phyloP scores from a whole-genome alignment of 2,888 invertebrate species.

The Mimas tiliae region DNA sequence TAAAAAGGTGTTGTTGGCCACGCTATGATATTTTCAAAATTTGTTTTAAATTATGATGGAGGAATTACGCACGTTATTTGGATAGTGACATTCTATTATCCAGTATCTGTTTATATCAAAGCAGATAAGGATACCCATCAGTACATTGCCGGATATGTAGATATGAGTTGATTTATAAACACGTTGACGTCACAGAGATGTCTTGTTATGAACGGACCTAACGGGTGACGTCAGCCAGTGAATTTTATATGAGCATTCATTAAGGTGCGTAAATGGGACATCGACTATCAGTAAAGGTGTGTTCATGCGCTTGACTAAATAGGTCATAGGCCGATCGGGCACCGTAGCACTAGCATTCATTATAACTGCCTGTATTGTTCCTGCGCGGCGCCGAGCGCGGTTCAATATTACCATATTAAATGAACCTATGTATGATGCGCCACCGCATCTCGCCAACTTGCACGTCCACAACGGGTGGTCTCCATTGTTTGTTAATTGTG shows the following conservation, averaged over 20 bases:
- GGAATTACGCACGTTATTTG: too few species aligned
- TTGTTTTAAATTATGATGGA: too few species aligned
- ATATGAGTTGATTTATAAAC: not conserved
- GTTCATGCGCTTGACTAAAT: slow-evolving; percentile 54
- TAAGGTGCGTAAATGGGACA: slow-evolving; percentile 64
- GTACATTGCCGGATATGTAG: not conserved
- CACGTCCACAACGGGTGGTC: slow-evolving; percentile 41
- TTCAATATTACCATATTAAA: slow-evolving; percentile 55
- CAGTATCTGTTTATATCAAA: not conserved
- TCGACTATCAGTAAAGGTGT: slow-evolving; percentile 56
- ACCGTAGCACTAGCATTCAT: slow-evolving; percentile 61
- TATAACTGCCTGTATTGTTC: slow-evolving; percentile 54
- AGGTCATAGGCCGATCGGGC: slow-evolving; percentile 65
- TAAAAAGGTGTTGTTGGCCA: too few species aligned
- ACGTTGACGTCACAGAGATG: not conserved
- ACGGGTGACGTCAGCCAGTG: slow-evolving; percentile 35
- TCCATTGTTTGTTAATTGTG: slow-evolving; percentile 53
- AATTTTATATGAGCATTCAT: slow-evolving; percentile 43
- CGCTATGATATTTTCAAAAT: too few species aligned
- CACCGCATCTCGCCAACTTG: slow-evolving; percentile 42
- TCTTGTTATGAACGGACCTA: slow-evolving; percentile 9
- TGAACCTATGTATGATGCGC: slow-evolving; percentile 32
- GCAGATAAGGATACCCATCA: not conserved
- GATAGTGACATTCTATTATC: not conserved
- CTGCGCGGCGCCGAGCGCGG: too few species aligned